Conservation (phyloP, 2,888 invertebrate genomes). For the Caenorhabditis sp. region DNA sequence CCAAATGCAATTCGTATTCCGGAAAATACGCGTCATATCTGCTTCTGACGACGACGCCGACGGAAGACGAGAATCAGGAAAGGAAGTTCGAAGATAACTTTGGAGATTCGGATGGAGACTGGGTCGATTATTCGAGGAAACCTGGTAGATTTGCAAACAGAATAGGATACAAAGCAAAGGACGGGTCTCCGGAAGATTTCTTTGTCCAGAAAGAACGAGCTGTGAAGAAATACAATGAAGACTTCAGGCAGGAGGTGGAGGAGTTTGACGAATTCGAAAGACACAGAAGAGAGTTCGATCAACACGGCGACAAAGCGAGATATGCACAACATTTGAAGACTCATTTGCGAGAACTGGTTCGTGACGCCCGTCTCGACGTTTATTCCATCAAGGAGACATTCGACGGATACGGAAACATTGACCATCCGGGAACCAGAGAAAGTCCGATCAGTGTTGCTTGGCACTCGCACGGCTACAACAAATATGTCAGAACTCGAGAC, state of each 20-base stretch:
- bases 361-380: slow-evolving; percentile 25
- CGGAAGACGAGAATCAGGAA: slow-evolving; percentile 6
- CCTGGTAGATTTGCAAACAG: slow-evolving; percentile 39
- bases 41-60: slow-evolving; percentile 2
- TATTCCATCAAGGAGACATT: slow-evolving; percentile 25
- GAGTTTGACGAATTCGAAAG: not conserved
- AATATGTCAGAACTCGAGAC: slow-evolving; percentile 8
- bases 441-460: slow-evolving; percentile 1
- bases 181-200: slow-evolving; percentile 3
- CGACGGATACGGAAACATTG: not conserved
- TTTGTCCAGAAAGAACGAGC: slow-evolving; percentile 23
- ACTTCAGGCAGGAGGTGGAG: not conserved
- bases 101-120: slow-evolving; percentile 18
- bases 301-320: not conserved
- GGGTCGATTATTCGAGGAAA: slow-evolving; percentile 30
- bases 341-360: slow-evolving; percentile 24
- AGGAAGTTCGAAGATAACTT: slow-evolving; percentile 31
- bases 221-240: not conserved
- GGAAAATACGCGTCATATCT: slow-evolving; percentile 27
- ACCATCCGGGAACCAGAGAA: slow-evolving; percentile 40
- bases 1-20: slow-evolving; percentile 26
- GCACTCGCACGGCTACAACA: slow-evolving; percentile 31
- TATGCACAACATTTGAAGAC: not conserved
- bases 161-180: slow-evolving; percentile 17
- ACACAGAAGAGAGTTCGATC: not conserved